Evolutionary conservation across 1,140 invertebrate genomes (phyloP).

Genomic region (Papilio helenus): DNA sequence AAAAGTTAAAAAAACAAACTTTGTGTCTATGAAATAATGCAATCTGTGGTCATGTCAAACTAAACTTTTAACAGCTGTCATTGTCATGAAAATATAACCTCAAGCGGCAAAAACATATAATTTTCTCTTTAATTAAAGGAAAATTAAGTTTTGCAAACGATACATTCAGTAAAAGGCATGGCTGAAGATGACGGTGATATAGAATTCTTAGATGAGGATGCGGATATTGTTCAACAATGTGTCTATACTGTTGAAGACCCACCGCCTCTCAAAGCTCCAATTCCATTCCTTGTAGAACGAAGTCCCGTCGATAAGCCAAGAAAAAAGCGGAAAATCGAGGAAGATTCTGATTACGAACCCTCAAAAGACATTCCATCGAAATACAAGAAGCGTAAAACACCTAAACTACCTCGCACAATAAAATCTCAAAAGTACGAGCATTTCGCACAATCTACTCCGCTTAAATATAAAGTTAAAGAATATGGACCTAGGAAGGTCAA

Average conservation of each 20-base stretch:
- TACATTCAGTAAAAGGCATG: constrained; percentile 42
- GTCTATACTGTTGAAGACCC: constrained; percentile 51
- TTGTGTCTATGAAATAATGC: no score
- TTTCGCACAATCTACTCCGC: background rate
- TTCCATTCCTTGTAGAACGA: constrained; percentile 58
- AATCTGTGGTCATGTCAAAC: no score
- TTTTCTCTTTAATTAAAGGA: background rate
- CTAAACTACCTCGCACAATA: constrained; percentile 24
- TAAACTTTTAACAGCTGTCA: background rate
- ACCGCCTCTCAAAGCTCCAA: constrained; percentile 20
- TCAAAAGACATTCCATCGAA: constrained; percentile 51
- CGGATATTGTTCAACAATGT: constrained; percentile 76
- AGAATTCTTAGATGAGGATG: constrained; percentile 76
- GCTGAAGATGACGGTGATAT: constrained; percentile 63
- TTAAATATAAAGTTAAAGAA: constrained; percentile 40
- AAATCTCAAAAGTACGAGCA: constrained; percentile 34
- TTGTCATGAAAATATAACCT: background rate
- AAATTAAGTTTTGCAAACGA: background rate
- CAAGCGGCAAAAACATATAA: background rate
- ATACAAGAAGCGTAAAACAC: constrained; percentile 42
- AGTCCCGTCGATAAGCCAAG: constrained; percentile 40
- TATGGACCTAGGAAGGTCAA: constrained; percentile 27
- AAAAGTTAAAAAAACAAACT: no score
- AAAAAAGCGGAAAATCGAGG: constrained; percentile 55
- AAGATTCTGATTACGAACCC: constrained; percentile 73